These are phyloP conservation scores for Bubalus kerabau DNA, from an alignment of 2,113 vertebrate species.

Conservation along the genomic window DNA sequence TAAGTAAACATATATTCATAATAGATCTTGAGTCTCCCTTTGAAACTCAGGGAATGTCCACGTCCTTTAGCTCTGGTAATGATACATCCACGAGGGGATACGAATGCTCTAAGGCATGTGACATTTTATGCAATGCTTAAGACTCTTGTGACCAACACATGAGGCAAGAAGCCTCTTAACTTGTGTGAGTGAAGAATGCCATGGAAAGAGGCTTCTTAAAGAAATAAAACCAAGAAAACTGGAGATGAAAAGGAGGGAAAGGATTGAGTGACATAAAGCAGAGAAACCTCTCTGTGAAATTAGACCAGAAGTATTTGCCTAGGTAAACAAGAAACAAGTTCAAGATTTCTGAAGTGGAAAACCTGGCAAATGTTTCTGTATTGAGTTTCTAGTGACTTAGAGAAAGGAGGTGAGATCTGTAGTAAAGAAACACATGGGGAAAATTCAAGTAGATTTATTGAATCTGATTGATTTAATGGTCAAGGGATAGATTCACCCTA, in stretches of 20 bases:
- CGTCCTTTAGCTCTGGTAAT: background rate
- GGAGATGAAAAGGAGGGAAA: background rate
- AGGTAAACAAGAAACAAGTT: background rate
- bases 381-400: background rate
- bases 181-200: background rate
- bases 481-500: background rate
- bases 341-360: background rate
- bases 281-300: background rate
- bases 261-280: background rate
- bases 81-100: background rate
- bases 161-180: background rate
- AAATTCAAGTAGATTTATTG: background rate
- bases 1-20: background rate
- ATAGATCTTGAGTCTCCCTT: background rate
- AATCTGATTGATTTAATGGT: background rate
- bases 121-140: background rate
- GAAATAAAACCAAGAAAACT: background rate
- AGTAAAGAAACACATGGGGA: background rate
- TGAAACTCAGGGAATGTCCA: background rate
- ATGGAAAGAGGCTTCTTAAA: background rate
- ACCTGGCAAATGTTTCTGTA: background rate
- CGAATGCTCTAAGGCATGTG: conserved; percentile 30
- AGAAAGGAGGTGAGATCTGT: background rate
- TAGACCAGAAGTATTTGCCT: background rate
- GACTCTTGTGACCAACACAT: conserved; percentile 24